Base-by-base conservation (phyloP, 2,113 vertebrate species). In the Catharus bicknelli region DNA sequence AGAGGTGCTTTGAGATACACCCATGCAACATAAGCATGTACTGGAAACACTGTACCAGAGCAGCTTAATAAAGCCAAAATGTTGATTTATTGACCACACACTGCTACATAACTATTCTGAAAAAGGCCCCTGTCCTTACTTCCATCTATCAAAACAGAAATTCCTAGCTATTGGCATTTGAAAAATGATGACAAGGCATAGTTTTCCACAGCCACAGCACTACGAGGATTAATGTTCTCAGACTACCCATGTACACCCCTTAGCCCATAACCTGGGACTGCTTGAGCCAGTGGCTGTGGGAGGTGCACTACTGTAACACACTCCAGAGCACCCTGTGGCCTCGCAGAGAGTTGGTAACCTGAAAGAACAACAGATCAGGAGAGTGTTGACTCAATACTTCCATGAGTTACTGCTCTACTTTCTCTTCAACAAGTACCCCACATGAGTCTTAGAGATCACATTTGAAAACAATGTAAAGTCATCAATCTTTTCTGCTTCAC, bases 271-370 rank as follows among this genome's bases (percentile, higher is more conserved):
- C 5, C 5, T 7, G 10, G 21, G 22, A 64, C 30, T 5, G 32
- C 54, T 10, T 9, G 18, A 53, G 22, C 21, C 47, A 22, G n/a
- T 0, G 13, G 23, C 11, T 16, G 3, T 1, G 5, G 36, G 54
- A 36, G 5, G 5, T 15, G 7, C 32, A 70, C 6, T 14, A 47
- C 26, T 7, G 3, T 32, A 50, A 29, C 9, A n/a, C 11, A 16
- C 26, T 11, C 13, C 23, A 26, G 20, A 12, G 23, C 42, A 69
- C 12, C 40, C 13, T 10, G 8, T 9, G 21, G 59, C 34, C 27
- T 70, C 27, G 61, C 0, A 32, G 26, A 62, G 16, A 17, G 14
- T 10, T 57, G 18, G 18, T 4, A 38, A 72, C 8, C 48, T 9
- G n/a, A 43, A 50, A 63, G 9, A 66, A 34, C 3, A 59, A 11